A percentile compares a stretch with the other conserved stretches of the same genome.
phyloP scores from a whole-genome alignment of 2,888 invertebrate genomes.

The Temnothorax rugatulus region DNA sequence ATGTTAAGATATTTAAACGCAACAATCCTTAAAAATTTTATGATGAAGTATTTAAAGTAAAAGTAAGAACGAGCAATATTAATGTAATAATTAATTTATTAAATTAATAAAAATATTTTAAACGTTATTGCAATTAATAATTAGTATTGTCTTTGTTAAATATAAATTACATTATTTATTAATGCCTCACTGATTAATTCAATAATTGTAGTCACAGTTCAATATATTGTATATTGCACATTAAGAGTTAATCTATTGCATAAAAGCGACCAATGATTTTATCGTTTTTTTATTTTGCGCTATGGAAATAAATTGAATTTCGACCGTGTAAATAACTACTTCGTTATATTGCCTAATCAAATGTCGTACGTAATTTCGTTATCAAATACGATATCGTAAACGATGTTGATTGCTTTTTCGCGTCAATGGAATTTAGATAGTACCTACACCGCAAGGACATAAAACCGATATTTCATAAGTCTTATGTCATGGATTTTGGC shows the following conservation, averaged over 20 bases:
- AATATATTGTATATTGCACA: background rate
- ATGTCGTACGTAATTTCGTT: background rate
- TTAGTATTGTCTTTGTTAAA: too few relatives aligned
- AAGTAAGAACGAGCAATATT: too few relatives aligned
- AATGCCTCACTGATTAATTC: background rate
- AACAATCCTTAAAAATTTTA: too few relatives aligned
- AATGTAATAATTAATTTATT: too few relatives aligned
- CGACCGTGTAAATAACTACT: background rate
- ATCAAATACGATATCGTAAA: background rate
- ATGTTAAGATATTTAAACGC: too few relatives aligned
- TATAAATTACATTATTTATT: too few relatives aligned
- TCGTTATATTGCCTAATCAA: background rate
- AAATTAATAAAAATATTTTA: too few relatives aligned
- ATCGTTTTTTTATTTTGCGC: background rate
- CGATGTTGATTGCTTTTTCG: conserved; percentile 6
- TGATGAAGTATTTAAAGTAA: too few relatives aligned
- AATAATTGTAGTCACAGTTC: background rate
- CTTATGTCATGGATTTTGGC: background rate
- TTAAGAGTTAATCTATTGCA: background rate
- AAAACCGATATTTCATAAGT: background rate
- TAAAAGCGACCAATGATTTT: background rate
- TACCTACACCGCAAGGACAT: background rate
- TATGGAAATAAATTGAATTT: conserved; percentile 5
- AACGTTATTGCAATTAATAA: too few relatives aligned
- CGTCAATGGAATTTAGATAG: background rate